These are phyloP conservation scores for Phrynocephalus forsythii DNA, from an alignment of 2,797 vertebrate genomes.

Conservation along the genomic window DNA sequence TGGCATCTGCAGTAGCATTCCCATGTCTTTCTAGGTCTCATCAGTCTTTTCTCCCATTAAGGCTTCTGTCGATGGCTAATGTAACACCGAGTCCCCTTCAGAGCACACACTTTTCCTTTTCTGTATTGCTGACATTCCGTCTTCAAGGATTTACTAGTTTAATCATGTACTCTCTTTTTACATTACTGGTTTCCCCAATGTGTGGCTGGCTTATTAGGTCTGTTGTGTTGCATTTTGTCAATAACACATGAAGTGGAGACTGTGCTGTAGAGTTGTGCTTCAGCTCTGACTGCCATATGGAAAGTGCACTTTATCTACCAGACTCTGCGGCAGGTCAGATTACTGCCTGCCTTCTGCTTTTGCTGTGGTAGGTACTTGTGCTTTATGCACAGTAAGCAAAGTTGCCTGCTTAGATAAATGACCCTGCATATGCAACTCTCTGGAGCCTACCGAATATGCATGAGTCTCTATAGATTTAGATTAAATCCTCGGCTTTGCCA, in stretches of 20 bases:
- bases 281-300: constrained; percentile 40
- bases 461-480: constrained; percentile 32
- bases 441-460: constrained; percentile 34
- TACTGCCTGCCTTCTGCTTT: constrained; percentile 15
- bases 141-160: constrained; percentile 60
- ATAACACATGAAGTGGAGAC: constrained; percentile 55
- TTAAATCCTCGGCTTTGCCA: constrained; percentile 32
- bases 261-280: constrained; percentile 39
- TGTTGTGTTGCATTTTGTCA: constrained; percentile 42
- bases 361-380: constrained; percentile 23
- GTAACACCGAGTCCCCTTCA: constrained; percentile 26
- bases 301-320: neutral
- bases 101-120: constrained; percentile 37
- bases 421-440: constrained; percentile 28
- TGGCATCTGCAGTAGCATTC: constrained; percentile 58
- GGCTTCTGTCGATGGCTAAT: constrained; percentile 43
- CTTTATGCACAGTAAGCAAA: constrained; percentile 33
- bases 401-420: constrained; percentile 38
- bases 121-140: constrained; percentile 45
- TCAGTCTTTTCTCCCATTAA: constrained; percentile 42
- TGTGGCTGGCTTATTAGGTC: constrained; percentile 31
- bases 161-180: constrained; percentile 53
- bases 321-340: neutral
- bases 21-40: constrained; percentile 44
- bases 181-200: constrained; percentile 37